These are phyloP conservation scores for Metopolophium dirhodum DNA, from an alignment of 1,140 invertebrate species.

Conservation along the genomic window DNA sequence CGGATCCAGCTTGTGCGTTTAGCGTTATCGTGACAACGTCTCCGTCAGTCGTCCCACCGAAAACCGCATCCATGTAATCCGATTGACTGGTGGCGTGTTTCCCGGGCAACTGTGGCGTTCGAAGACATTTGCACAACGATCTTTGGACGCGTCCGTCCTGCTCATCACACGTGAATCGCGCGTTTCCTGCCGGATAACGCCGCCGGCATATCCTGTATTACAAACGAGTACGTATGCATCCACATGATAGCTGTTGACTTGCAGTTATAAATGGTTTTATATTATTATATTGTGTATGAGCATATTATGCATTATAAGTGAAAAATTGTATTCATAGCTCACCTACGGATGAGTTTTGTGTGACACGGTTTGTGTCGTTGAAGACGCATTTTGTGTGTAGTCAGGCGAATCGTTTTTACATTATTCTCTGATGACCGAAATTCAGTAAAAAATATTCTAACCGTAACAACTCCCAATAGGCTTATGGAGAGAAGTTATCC, in stretches of 20 bases:
- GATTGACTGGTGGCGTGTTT: background rate
- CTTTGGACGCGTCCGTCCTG: background rate
- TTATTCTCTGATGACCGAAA: background rate
- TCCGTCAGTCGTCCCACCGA: background rate
- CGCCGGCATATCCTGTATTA: background rate
- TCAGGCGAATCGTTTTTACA: background rate
- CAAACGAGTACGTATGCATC: background rate
- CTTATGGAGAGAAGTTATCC: background rate
- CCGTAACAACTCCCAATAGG: accelerated
- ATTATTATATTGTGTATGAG: background rate
- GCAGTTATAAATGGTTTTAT: background rate
- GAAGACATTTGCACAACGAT: background rate
- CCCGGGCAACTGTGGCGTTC: background rate
- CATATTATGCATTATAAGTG: background rate
- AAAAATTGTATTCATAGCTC: background rate
- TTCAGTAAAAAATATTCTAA: background rate
- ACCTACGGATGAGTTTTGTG: background rate
- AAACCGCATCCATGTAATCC: background rate
- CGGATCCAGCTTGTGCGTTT: background rate
- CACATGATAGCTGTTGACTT: background rate
- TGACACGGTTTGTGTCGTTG: background rate
- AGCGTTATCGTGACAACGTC: background rate
- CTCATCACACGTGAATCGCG: background rate
- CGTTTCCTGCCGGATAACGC: no score
- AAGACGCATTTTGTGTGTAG: background rate